phyloP scores from a whole-genome alignment of 1,140 invertebrate species.

The Penaeus indicus region DNA sequence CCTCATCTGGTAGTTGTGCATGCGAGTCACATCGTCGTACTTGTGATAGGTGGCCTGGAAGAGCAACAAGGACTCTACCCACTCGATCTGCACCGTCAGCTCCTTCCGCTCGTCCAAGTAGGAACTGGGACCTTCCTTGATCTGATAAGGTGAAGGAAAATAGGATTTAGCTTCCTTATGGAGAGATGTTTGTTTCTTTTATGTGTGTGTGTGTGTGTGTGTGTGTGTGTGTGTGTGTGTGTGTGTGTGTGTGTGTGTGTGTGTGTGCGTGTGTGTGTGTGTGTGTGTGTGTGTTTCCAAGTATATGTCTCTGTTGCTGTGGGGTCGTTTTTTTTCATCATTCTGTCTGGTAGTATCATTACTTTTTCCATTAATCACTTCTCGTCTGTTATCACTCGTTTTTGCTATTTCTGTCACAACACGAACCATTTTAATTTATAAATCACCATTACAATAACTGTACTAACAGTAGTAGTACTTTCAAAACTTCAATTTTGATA shows the following conservation, averaged over 20 bases:
- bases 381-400: neutral
- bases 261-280: neutral
- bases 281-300: conserved; percentile 10
- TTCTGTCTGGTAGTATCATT: no score
- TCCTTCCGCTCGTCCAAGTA: conserved; percentile 84
- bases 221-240: neutral
- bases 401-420: neutral
- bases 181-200: neutral
- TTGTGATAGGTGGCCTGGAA: conserved; percentile 89
- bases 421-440: no score
- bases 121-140: conserved; percentile 79
- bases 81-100: conserved; percentile 85
- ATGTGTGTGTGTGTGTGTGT: neutral
- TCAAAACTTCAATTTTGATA: no score
- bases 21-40: conserved; percentile 85
- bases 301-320: neutral
- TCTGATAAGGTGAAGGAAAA: conserved; percentile 70
- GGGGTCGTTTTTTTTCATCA: no score
- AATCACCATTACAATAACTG: no score
- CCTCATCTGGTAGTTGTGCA: conserved; percentile 92
- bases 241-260: neutral
- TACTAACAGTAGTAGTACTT: no score
- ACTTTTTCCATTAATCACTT: neutral
- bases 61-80: conserved; percentile 86
- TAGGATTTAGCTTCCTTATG: neutral